Evolutionary conservation across 2,113 vertebrate species (phyloP), one percentile per base, ranked within the genome.

Genomic region (Salvelinus fontinalis): DNA sequence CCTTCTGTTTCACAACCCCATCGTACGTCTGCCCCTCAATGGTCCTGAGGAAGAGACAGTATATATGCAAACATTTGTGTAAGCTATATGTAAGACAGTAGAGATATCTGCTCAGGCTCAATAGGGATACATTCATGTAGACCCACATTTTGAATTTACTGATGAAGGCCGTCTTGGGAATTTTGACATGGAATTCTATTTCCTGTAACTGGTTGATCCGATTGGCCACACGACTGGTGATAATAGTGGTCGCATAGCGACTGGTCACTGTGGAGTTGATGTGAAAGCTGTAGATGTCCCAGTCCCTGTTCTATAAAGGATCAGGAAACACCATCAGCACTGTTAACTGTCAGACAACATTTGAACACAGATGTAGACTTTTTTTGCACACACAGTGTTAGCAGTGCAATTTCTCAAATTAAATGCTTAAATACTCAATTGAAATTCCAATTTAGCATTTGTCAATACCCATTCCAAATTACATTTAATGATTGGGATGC

Each of bases 141-240:
- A 95, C 96, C 4, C 79, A 98, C 97, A 99, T 95, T 90, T 85
- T 95, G 77, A 99, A 99, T 89, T 95, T 95, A 79, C 94, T 96
- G 90, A 99, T 98, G 92, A 98, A 97, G 83, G 97, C 97, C 3
- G 95, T 95, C 83, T 97, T 99, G 66, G 97, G 97, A 67, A 99
- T 96, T 8, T 91, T 95, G 82, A 99, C 94, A 0, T 97, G 91
- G 27, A 99, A 99, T 80, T 93, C 59, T 20, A 96, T 91, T 90
- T 98, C 96, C 82, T 89, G 95, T 62, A 95, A 91, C 4, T 83
- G 57, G 0, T 94, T 60, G 67, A 94, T 93, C 0, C 85, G 93
- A 85, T 99, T 99, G 69, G 91, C 91, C 84, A 96, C 95, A 27
- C 90, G 94, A 57, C 97, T 99, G 76, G 93, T 97, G 89, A 99